Evolutionary conservation across 2,113 vertebrate species (phyloP).

Genomic region (Sceloporus undulatus): DNA sequence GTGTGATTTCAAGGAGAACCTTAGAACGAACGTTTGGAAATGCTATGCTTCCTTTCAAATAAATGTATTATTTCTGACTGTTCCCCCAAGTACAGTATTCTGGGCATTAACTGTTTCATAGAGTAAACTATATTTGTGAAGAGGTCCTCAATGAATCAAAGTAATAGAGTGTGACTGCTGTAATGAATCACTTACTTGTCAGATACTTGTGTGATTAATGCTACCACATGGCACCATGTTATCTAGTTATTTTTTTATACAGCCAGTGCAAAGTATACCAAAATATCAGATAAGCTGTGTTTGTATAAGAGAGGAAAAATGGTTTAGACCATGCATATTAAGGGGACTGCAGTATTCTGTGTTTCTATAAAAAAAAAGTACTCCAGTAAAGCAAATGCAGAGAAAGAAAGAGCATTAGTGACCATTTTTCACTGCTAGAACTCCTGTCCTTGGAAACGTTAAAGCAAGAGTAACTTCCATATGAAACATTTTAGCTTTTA

Average conservation of each 20-base stretch:
- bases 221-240: background rate
- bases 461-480: too few species aligned
- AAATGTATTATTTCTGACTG: too few species aligned
- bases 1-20: background rate
- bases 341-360: too few species aligned
- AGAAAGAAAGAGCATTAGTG: too few species aligned
- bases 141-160: background rate
- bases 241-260: constrained; percentile 7
- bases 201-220: background rate
- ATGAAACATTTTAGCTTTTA: too few species aligned
- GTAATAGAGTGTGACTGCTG: background rate
- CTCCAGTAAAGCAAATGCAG: too few species aligned
- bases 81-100: background rate
- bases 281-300: background rate
- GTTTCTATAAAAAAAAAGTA: too few species aligned
- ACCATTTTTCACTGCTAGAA: too few species aligned
- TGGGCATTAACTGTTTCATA: background rate
- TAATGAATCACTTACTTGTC: background rate
- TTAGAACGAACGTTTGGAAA: background rate
- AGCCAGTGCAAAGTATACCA: background rate
- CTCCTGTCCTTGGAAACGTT: too few species aligned
- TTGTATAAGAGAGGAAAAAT: background rate
- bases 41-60: background rate
- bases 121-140: background rate
- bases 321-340: too few species aligned